Evolutionary conservation across 2,888 invertebrate species (phyloP).

Genomic region (Nemotelus pantherinus): DNA sequence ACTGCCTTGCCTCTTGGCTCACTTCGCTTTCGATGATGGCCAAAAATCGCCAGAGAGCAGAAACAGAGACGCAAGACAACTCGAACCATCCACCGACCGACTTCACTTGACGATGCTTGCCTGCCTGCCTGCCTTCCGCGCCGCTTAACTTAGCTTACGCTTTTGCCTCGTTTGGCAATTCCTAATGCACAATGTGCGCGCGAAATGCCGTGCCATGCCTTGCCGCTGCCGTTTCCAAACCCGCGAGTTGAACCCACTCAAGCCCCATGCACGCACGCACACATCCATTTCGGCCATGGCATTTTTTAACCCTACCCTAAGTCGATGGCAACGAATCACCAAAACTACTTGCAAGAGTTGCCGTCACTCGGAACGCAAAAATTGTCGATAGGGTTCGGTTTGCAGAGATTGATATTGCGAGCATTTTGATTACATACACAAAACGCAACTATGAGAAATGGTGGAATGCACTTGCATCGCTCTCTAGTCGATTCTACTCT

Average conservation of each 20-base stretch:
- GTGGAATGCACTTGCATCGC: no score
- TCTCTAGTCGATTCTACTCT: no score
- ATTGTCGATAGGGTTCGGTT: no score
- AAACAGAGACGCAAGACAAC: not conserved
- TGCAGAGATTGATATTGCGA: not conserved
- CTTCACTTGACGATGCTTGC: no score
- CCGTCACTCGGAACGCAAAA: not conserved
- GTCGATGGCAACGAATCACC: constrained; percentile 21
- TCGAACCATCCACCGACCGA: not conserved
- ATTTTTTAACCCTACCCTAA: constrained; percentile 42
- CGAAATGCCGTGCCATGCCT: not conserved
- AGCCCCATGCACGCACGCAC: constrained; percentile 35
- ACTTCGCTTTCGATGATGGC: constrained; percentile 8
- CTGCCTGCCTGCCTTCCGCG: no score
- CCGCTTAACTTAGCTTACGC: not conserved
- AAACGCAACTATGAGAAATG: no score
- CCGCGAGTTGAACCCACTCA: constrained; percentile 16
- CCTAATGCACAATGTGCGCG: constrained; percentile 33
- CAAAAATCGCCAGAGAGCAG: constrained; percentile 31
- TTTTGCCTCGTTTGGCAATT: constrained; percentile 26
- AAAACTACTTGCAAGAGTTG: constrained; percentile 22
- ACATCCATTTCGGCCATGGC: constrained; percentile 23
- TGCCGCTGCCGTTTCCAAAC: not conserved
- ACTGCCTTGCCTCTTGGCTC: not conserved
- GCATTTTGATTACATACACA: no score